phyloP scores from a whole-genome alignment of 2,797 vertebrate genomes.

The Semotilus atromaculatus region DNA sequence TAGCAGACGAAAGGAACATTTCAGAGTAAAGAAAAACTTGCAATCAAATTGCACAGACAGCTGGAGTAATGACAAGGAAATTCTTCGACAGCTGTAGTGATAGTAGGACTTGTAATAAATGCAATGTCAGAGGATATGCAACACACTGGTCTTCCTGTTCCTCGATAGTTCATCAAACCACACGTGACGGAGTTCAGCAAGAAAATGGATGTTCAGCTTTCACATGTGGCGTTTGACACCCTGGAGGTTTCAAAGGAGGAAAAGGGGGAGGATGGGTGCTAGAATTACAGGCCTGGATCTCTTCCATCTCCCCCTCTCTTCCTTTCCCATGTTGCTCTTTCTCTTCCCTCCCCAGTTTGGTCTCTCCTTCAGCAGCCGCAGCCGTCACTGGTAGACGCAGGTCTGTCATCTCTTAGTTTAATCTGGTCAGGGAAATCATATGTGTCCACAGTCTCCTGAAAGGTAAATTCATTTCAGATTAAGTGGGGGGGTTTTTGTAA shows the following conservation, averaged over 20 bases:
- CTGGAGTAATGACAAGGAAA: slow-evolving; percentile 29
- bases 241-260: slow-evolving; percentile 33
- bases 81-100: slow-evolving; percentile 46
- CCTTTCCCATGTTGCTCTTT: slow-evolving; percentile 41
- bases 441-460: slow-evolving; percentile 65
- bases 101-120: slow-evolving; percentile 32
- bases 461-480: not conserved
- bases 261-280: slow-evolving; percentile 11
- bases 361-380: slow-evolving; percentile 62
- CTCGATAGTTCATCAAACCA: slow-evolving; percentile 40
- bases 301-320: not conserved
- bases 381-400: slow-evolving; percentile 52
- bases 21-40: slow-evolving; percentile 8
- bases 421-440: slow-evolving; percentile 68
- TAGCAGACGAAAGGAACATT: slow-evolving; percentile 12
- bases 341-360: not conserved
- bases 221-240: slow-evolving; percentile 36
- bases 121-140: slow-evolving; percentile 13
- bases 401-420: slow-evolving; percentile 63
- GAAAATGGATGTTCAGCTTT: slow-evolving; percentile 24
- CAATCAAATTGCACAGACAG: not conserved
- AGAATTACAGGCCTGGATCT: slow-evolving; percentile 10
- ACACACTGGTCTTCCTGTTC: slow-evolving; percentile 32
- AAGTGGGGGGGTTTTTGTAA: not conserved
- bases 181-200: slow-evolving; percentile 34